phyloP scores from a whole-genome alignment of 2,888 invertebrate genomes.

The Syritta pipiens region DNA sequence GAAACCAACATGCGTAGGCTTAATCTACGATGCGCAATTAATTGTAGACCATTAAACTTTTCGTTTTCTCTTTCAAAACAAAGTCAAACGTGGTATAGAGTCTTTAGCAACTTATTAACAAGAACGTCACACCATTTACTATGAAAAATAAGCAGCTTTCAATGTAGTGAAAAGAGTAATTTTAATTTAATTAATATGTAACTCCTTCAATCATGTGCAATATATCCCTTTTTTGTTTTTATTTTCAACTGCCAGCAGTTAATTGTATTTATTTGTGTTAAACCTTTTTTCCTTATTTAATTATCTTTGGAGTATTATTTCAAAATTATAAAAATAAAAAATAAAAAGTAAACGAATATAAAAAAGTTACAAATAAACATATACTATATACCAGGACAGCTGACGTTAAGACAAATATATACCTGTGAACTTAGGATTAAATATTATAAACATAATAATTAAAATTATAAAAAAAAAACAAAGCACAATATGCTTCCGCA shows the following conservation, averaged over 20 bases:
- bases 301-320: neutral
- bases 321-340: neutral
- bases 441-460: constrained; percentile 5
- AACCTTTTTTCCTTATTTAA: neutral
- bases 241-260: constrained; percentile 16
- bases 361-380: neutral
- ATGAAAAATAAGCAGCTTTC: constrained; percentile 33
- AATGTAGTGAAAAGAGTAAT: constrained; percentile 10
- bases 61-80: too few species aligned
- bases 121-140: constrained; percentile 39
- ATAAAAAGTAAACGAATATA: neutral
- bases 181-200: constrained; percentile 1
- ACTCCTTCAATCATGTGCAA: constrained; percentile 44
- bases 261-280: constrained; percentile 15
- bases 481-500: constrained; percentile 57
- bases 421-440: constrained; percentile 9
- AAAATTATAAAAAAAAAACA: constrained; percentile 1
- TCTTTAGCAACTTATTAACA: too few species aligned
- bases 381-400: constrained; percentile 4
- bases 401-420: constrained; percentile 20
- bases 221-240: constrained; percentile 23
- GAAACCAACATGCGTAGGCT: too few species aligned
- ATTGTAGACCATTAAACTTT: too few species aligned
- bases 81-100: too few species aligned
- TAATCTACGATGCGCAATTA: too few species aligned